Evolutionary conservation across 2,888 invertebrate genomes (phyloP).

Genomic region (Heliconius hortense): DNA sequence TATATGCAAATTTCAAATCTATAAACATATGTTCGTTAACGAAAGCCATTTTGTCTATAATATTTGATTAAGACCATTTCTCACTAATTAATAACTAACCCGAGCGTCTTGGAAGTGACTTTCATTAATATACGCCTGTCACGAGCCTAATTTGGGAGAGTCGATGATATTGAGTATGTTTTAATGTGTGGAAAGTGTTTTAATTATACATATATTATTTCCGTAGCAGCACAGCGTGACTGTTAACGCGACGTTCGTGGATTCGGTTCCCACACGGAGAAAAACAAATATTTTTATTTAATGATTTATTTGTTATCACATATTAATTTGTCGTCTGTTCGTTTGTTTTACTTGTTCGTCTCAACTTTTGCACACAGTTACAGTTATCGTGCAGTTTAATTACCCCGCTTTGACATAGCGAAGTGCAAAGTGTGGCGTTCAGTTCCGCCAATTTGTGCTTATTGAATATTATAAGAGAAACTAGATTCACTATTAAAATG

Average conservation of each 20-base stretch:
- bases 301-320: not conserved
- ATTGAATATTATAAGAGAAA: not conserved
- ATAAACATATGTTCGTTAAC: not conserved
- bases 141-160: not conserved
- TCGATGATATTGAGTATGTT: not conserved
- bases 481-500: not conserved
- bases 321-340: not conserved
- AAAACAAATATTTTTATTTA: not conserved
- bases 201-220: not conserved
- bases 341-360: no score
- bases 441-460: not conserved
- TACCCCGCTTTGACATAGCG: no score
- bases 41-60: slow-evolving; percentile 5
- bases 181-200: slow-evolving; percentile 16
- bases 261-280: not conserved
- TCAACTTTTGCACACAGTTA: no score
- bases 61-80: not conserved
- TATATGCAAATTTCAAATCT: not conserved
- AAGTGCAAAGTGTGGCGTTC: no score
- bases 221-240: not conserved
- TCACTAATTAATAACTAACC: slow-evolving; percentile 7
- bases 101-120: not conserved
- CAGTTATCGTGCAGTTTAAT: no score
- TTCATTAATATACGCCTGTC: slow-evolving; percentile 1
- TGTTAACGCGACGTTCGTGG: not conserved